Percentiles rank a stretch among this genome's conserved stretches.
Conservation (phyloP, 2,888 invertebrate species). For the Falcaria lacertinaria region DNA sequence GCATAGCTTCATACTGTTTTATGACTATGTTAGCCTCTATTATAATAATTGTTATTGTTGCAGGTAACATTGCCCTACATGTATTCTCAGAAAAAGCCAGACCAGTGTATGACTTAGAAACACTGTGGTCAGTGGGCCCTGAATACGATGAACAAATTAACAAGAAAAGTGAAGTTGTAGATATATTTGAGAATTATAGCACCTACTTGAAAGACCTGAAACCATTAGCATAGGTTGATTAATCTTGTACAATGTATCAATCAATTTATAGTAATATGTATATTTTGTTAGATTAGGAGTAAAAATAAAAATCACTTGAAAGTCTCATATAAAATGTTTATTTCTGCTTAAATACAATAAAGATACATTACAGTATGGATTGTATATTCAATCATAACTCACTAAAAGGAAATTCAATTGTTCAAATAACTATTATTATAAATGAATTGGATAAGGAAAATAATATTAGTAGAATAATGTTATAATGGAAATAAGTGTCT, state of each 20-base stretch:
- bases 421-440: slow-evolving; percentile 31
- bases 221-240: slow-evolving; percentile 66
- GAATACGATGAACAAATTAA: slow-evolving; percentile 87
- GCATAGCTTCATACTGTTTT: neutral
- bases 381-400: slow-evolving; percentile 62
- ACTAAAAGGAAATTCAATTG: slow-evolving; percentile 37
- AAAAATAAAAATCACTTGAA: slow-evolving; percentile 49
- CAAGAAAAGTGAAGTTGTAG: slow-evolving; percentile 80
- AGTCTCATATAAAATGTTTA: slow-evolving; percentile 80
- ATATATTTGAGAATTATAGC: slow-evolving; percentile 84
- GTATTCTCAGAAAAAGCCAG: slow-evolving; percentile 87
- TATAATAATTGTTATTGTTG: slow-evolving; percentile 32
- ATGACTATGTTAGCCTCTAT: neutral
- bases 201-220: slow-evolving; percentile 81
- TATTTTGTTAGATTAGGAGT: neutral
- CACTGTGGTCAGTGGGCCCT: slow-evolving; percentile 92
- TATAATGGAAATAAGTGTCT: slow-evolving; percentile 23
- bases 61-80: slow-evolving; percentile 95
- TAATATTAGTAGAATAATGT: slow-evolving; percentile 19
- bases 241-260: neutral
- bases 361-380: slow-evolving; percentile 67
- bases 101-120: slow-evolving; percentile 90
- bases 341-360: slow-evolving; percentile 70
- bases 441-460: slow-evolving; percentile 17
- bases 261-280: neutral